Base-by-base conservation (phyloP, 2,888 invertebrate species). In the Ectemnius continuus region DNA sequence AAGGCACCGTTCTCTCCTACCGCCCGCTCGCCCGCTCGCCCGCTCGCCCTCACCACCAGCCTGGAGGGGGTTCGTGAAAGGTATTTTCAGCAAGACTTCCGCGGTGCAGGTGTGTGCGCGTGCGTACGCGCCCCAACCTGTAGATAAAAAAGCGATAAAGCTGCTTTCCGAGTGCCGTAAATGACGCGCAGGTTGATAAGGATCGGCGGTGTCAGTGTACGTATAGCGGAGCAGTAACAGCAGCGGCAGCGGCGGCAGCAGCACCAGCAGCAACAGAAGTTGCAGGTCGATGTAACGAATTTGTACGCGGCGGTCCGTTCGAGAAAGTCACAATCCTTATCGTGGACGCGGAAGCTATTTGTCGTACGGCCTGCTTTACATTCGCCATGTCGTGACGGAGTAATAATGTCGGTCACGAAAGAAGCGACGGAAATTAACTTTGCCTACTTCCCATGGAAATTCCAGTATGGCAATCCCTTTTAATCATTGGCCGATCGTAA, bases 381-480 rank as follows among this genome's bases (percentile, higher is more conserved):
- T 76, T 74, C 60, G 65, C 67, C 67, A 76, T 76, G 76, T 74
- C 76, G 76, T 76, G 76, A 76, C 76, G 70, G 59, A 45, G 67
- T 74, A 76, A 76, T 74, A 76, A 70, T 74, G 67, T 65, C 68
- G 67, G 74, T 76, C 76, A 76, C 76, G 76, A 74, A 74, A 67
- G 67, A 76, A 76, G 66, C 75, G 73, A 67, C 69, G 72, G 75
- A 76, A 76, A 76, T 76, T 76, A 76, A 62, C 48, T 60, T 67
- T 61, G 67, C 52, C n/a, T 67, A 58, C 56, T 66, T 28, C 69
- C 66, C 66, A 46, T 69, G 65, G 64, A 72, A 67, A 72, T 75
- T 68, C 59, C 58, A 26, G 63, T 11, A 26, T 36, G 52, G 36
- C 36, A 36, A 36, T 36, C 65, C 60, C 60, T 63, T 63, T 74